Base-by-base conservation (phyloP, 2,797 vertebrate genomes). In the Platyrinchus mystaceus region DNA sequence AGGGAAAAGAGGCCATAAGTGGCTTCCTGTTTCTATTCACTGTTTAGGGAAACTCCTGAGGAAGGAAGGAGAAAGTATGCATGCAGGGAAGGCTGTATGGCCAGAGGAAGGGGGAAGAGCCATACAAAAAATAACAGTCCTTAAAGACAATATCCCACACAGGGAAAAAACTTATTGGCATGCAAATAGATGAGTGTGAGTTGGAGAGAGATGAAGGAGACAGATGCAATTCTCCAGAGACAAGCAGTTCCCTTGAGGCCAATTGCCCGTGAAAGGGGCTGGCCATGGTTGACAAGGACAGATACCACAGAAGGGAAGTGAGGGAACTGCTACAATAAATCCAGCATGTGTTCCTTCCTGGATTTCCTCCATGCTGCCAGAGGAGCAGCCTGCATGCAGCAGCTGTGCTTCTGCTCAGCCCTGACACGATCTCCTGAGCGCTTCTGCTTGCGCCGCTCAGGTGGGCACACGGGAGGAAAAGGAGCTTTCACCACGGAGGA, bases 11-110 rank as follows among this genome's bases (percentile, higher is more conserved):
- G 43, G 41, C 89, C 8, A 0, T 64, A 53, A 92, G 85, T 30
- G 52, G 5, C 81, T 90, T 96, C 93, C 91, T 91, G 74, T 89
- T 94, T 84, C 89, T 87, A 37, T 27, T 82, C 77, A 79, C 53
- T 93, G 77, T 86, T 94, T 84, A 74, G 85, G 85, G 56, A 84
- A 96, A 94, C 77, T 94, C 73, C 74, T 94, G 67, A 59, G 82
- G 92, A 95, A 89, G 89, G 87, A 93, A 95, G 62, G 67, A 90
- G 92, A 95, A 96, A 94, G 85, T 74, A 59, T 46, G 55, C 28
- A 53, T 14, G 69, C 46, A 32, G 50, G 15, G 18, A 74, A 87
- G 62, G 53, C 53, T 75, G 64, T 16, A 69, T 2, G 12, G 69
- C 39, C 56, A 67, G 55, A 73, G 62, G 66, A 85, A 91, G 32